Conservation (phyloP, 2,888 invertebrate genomes). For the Aleiodes testaceus region DNA sequence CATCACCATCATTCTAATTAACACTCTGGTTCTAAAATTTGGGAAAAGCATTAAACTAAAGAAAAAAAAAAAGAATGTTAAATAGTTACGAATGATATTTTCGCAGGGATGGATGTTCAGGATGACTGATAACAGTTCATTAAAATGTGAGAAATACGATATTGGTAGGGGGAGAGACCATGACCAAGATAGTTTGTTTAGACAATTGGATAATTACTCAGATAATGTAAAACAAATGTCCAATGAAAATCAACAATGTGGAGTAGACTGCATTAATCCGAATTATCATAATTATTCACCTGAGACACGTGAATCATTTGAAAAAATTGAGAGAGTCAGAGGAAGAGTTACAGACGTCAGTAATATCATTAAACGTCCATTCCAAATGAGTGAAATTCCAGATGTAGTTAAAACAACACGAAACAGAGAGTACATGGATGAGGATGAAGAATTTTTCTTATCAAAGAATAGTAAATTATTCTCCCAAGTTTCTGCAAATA, state of each 20-base stretch:
- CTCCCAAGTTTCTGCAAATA: constrained; percentile 79
- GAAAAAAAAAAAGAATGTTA: constrained; percentile 21
- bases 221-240: constrained; percentile 30
- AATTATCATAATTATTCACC: constrained; percentile 67
- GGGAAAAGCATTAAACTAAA: constrained; percentile 37
- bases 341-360: constrained; percentile 78
- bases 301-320: constrained; percentile 62
- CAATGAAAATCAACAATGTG: constrained; percentile 55
- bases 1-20: constrained; percentile 51
- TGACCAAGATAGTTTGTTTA: constrained; percentile 46
- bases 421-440: constrained; percentile 44
- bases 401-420: constrained; percentile 69
- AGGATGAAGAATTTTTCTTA: constrained; percentile 72
- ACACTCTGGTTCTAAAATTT: constrained; percentile 44
- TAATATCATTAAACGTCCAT: constrained; percentile 78
- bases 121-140: constrained; percentile 68
- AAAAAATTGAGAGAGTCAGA: constrained; percentile 67
- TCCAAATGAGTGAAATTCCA: constrained; percentile 74
- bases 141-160: constrained; percentile 63
- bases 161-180: constrained; percentile 69
- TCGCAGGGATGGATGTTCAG: constrained; percentile 72
- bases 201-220: constrained; percentile 43
- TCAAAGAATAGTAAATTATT: constrained; percentile 81
- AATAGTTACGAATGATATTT: constrained; percentile 54
- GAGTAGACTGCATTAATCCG: constrained; percentile 69